Evolutionary conservation across 2,888 invertebrate genomes (phyloP), one percentile per base, ranked within the genome.

Genomic region (Drosophila kanekoi): DNA sequence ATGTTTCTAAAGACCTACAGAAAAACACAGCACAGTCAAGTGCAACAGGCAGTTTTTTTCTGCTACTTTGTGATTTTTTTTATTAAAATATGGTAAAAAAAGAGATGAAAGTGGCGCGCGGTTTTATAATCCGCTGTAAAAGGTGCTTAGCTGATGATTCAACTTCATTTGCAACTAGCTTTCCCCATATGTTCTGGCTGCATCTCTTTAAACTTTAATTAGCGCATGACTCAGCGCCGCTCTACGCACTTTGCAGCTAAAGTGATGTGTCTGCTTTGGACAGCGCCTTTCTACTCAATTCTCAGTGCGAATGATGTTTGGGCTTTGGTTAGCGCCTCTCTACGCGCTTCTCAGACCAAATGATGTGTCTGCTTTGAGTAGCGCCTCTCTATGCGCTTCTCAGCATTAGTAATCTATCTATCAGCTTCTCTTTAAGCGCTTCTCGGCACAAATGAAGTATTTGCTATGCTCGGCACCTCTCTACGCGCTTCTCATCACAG

Each of bases 141-240:
- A 49, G 56, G 49, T 49, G 49, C 37, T 56, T 23, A 56, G 49
- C 56, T 28, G 28, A 49, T 56, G 49, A 56, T n/a, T 56, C 49
- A 49, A 37, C 48, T 28, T 37, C 6, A 40, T 40, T 38, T 35
- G 2, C 3, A 23, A 13, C 13, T 23, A 13, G 35, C 28, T 16
- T 23, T 8, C 28, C 28, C 28, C 28, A 28, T 28, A 28, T 28
- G 28, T 28, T 28, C 8, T 28, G 28, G 8, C 8, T 8, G 28
- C 28, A 8, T 6, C 28, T 2, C 8, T 28, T 28, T 8, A 28
- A 28, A 8, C 28, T 28, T 28, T 8, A 28, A 23, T 28, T 8
- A 28, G 28, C 28, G 8, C 13, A 35, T 48, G 47, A 62, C 33
- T 59, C 47, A 41, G 41, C 47, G 47, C 8, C 11, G 23, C 40